Percentiles rank a stretch among this genome's conserved stretches.
phyloP scores from a whole-genome alignment of 2,888 invertebrate species.

The Glaucopsyche alexis region DNA sequence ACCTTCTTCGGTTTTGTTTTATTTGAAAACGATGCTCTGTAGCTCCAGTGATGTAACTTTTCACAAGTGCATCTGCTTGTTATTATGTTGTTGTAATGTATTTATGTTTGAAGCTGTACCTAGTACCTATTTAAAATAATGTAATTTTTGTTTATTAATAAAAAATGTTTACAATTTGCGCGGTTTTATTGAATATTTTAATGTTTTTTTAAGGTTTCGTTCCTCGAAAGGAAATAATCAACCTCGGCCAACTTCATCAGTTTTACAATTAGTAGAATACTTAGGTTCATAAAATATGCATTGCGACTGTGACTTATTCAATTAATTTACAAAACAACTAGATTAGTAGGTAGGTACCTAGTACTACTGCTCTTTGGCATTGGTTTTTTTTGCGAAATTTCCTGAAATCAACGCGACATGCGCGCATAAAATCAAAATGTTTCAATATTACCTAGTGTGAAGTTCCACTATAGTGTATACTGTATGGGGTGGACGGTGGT shows the following conservation, averaged over 20 bases:
- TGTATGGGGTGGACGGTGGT: slow-evolving; percentile 20
- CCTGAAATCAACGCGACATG: background rate
- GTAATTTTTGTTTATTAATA: slow-evolving; percentile 76
- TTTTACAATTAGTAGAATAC: too few species aligned
- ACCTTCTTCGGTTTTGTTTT: background rate
- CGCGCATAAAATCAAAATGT: background rate
- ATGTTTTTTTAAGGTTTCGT: too few species aligned
- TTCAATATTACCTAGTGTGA: background rate
- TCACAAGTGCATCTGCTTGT: slow-evolving; percentile 47
- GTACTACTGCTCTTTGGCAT: too few species aligned
- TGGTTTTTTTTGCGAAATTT: background rate
- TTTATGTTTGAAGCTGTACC: slow-evolving; percentile 69
- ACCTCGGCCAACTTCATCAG: too few species aligned
- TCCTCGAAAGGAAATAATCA: background rate
- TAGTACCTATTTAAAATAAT: slow-evolving; percentile 68
- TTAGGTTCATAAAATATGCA: too few species aligned
- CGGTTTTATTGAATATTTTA: slow-evolving; percentile 30
- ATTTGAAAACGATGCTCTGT: background rate
- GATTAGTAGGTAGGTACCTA: too few species aligned
- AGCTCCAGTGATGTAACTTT: slow-evolving; percentile 32
- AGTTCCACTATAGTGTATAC: background rate
- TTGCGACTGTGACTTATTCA: too few species aligned
- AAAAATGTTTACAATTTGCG: slow-evolving; percentile 67
- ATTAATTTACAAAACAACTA: too few species aligned
- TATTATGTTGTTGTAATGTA: slow-evolving; percentile 50